Evolutionary conservation across 2,113 vertebrate species (phyloP).

Genomic region (Grallaria varia): DNA sequence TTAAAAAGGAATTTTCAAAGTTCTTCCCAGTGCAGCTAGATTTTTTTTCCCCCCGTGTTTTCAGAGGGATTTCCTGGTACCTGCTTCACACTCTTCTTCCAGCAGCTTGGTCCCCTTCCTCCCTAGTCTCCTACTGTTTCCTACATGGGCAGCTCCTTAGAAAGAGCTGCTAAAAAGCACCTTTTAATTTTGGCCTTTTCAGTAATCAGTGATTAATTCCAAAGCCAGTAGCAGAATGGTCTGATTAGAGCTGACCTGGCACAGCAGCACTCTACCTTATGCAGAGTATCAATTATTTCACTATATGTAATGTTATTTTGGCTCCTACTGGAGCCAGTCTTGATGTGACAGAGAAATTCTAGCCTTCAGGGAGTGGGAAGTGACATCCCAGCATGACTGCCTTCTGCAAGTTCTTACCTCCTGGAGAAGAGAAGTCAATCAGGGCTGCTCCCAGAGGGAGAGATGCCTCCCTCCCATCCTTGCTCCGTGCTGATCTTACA

Average conservation of each 20-base stretch:
- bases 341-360: background rate
- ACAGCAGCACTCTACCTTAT: background rate
- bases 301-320: background rate
- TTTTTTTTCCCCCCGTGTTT: accelerated
- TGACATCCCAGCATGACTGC: background rate
- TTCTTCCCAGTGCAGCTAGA: background rate
- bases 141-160: background rate
- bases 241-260: background rate
- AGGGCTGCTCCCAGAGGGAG: background rate
- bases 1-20: background rate
- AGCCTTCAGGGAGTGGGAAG: background rate
- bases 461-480: background rate
- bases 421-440: background rate
- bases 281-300: background rate
- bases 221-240: background rate
- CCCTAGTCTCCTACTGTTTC: background rate
- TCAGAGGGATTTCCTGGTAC: background rate
- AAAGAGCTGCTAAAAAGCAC: background rate
- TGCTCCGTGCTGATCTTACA: background rate
- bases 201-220: background rate
- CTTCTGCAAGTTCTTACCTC: background rate
- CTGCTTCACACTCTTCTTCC: background rate
- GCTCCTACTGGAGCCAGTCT: background rate
- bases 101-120: background rate
- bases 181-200: background rate